Evolutionary conservation across 2,888 invertebrate genomes (phyloP), one percentile per base, ranked within the genome.

Genomic region (Plusia festucae): DNA sequence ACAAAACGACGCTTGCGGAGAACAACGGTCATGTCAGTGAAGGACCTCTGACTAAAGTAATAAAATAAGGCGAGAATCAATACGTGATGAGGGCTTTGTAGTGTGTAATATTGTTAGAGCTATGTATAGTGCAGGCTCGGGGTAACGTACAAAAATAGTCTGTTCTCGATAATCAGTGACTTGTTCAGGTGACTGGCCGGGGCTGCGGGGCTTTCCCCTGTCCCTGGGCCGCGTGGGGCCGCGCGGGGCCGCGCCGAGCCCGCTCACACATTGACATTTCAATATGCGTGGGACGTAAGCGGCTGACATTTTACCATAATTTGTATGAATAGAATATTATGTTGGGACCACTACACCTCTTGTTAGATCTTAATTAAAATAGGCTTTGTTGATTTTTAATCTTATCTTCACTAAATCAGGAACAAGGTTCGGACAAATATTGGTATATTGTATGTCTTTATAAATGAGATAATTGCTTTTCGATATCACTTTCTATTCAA

Each of bases 221-320:
- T 15, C n/a, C n/a, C 18, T 13, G 34, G 34, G 34, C 34, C 34
- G 40, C 40, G n/a, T 0, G 6, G 40, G 40, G 40, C 40, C 40
- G 40, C 40, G 15, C n/a, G 5, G 15, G 34, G 34, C 34, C 34
- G 34, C 34, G 34, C 40, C n/a, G 40, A n/a, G 30, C 40, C 11
- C 46, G 20, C 46, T 49, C 46, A 16, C 20, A 49, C 46, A 20
- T 18, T 49, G 46, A 49, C 46, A 49, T 49, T 49, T 49, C 18
- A 49, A 49, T 18, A 49, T 49, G 20, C 18, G 46, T 49, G 46
- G 46, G 46, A 11, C 18, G 46, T 18, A 18, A 49, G 46, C 46
- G 46, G 11, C 46, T 49, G 46, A 49, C 46, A 49, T 49, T 49
- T 49, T 49, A 49, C 46, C 46, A 20, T 49, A 49, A 49, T 49